phyloP scores from a whole-genome alignment of 2,113 vertebrate species.

The Picathartes gymnocephalus region DNA sequence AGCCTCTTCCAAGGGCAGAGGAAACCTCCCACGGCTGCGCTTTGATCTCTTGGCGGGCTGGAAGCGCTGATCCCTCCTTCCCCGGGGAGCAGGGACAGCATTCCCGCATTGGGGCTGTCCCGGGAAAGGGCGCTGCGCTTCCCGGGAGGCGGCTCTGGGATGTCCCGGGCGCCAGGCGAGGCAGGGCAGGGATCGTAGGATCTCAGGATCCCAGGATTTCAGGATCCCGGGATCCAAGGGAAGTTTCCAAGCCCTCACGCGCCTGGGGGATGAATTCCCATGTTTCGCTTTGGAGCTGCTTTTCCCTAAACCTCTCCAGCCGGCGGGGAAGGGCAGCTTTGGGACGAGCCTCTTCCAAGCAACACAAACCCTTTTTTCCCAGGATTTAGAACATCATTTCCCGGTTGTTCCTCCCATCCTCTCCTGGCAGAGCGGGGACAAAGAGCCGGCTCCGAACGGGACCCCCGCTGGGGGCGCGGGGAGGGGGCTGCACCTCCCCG shows the following conservation, averaged over 20 bases:
- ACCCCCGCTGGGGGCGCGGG: not conserved
- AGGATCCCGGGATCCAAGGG: not conserved
- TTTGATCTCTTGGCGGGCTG: not conserved
- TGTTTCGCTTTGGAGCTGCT: not conserved
- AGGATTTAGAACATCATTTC: fast-evolving
- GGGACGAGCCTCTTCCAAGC: not conserved
- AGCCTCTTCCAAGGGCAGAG: not conserved
- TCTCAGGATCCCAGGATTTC: not conserved
- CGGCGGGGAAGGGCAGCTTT: not conserved
- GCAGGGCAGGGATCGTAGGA: not conserved
- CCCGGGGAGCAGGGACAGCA: not conserved
- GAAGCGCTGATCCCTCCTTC: not conserved
- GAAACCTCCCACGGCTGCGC: not conserved
- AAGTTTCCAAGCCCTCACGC: not conserved
- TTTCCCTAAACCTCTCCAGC: not conserved
- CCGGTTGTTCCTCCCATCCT: not conserved
- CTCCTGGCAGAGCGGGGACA: not conserved
- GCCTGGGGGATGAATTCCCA: not conserved
- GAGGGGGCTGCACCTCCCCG: not conserved
- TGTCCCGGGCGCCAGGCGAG: not conserved
- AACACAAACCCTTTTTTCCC: not conserved
- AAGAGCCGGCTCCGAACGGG: not conserved
- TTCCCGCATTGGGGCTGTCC: fast-evolving
- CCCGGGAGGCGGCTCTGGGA: not conserved
- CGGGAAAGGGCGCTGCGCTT: not conserved